Evolutionary conservation across 1,140 invertebrate genomes (phyloP).

Genomic region (Aporrectodea caliginosa): DNA sequence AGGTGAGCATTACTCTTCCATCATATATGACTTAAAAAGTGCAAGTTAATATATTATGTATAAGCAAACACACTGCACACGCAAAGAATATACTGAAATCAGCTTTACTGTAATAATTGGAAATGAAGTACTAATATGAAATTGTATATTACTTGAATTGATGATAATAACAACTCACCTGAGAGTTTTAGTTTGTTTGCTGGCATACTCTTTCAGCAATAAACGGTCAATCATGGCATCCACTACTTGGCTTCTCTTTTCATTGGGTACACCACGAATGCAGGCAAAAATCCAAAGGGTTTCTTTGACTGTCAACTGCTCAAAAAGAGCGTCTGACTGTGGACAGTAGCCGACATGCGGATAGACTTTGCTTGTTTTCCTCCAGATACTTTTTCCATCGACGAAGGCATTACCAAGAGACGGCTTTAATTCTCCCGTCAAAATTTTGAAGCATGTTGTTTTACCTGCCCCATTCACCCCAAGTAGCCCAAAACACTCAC

Average conservation of each 20-base stretch:
- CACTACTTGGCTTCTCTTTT: conserved; percentile 46
- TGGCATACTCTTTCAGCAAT: neutral
- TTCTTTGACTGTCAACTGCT: conserved; percentile 60
- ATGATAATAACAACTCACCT: too few species aligned
- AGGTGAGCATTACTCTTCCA: too few species aligned
- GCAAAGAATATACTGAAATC: too few species aligned
- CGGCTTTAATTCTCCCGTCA: conserved; percentile 64
- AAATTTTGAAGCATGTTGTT: conserved; percentile 72
- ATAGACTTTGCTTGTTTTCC: conserved; percentile 43
- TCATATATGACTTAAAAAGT: too few species aligned
- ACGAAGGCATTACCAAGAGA: conserved; percentile 63
- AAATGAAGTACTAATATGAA: too few species aligned
- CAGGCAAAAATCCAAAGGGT: conserved; percentile 70
- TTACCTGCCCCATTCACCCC: conserved; percentile 79
- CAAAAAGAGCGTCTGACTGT: conserved; percentile 59
- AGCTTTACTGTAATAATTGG: too few species aligned
- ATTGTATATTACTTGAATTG: too few species aligned
- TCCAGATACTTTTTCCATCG: conserved; percentile 45
- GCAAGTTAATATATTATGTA: too few species aligned
- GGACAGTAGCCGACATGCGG: conserved; percentile 57
- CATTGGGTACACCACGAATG: conserved; percentile 62
- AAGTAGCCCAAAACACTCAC: conserved; percentile 73
- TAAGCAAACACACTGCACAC: too few species aligned
- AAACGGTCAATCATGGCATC: conserved; percentile 27
- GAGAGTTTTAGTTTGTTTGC: neutral